Conservation (phyloP, 2,797 vertebrate genomes). For the Clarias fuscus region DNA sequence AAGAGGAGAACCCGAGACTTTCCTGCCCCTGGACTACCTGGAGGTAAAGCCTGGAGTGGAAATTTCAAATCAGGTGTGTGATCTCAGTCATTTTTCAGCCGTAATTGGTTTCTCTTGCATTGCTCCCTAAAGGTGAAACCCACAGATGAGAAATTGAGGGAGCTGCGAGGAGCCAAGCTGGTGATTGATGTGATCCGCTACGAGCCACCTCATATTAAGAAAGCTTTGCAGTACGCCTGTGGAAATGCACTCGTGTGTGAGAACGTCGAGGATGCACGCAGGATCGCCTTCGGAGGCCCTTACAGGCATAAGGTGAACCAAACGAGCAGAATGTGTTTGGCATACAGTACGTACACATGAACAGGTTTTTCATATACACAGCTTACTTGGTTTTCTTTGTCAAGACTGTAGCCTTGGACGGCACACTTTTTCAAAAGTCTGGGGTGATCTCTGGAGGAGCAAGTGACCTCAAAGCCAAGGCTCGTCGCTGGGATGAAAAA, state of each 20-base stretch:
- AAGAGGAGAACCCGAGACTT: conserved; percentile 93
- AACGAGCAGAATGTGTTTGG: neutral
- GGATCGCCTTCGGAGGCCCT: conserved; percentile 92
- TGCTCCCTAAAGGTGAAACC: conserved; percentile 82
- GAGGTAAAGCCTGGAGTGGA: conserved; percentile 72
- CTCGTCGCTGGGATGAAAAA: conserved; percentile 94
- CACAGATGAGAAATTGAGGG: conserved; percentile 91
- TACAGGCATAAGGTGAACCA: conserved; percentile 87
- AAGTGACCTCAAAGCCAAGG: conserved; percentile 93
- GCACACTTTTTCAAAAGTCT: conserved; percentile 94
- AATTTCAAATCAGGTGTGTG: too few relatives aligned
- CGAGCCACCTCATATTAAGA: conserved; percentile 95
- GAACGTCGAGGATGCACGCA: conserved; percentile 91
- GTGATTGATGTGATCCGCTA: conserved; percentile 97
- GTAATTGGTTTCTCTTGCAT: neutral
- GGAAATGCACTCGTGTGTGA: conserved; percentile 94
- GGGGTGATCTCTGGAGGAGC: conserved; percentile 95
- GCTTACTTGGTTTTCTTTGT: neutral
- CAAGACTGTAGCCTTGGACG: conserved; percentile 91
- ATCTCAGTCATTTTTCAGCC: neutral
- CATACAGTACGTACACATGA: too few relatives aligned
- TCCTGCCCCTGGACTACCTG: conserved; percentile 91
- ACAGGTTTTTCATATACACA: neutral
- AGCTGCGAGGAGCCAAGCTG: conserved; percentile 91
- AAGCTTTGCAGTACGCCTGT: conserved; percentile 93